Conservation (phyloP, 1,140 invertebrate species). For the Nomia melanderi region DNA sequence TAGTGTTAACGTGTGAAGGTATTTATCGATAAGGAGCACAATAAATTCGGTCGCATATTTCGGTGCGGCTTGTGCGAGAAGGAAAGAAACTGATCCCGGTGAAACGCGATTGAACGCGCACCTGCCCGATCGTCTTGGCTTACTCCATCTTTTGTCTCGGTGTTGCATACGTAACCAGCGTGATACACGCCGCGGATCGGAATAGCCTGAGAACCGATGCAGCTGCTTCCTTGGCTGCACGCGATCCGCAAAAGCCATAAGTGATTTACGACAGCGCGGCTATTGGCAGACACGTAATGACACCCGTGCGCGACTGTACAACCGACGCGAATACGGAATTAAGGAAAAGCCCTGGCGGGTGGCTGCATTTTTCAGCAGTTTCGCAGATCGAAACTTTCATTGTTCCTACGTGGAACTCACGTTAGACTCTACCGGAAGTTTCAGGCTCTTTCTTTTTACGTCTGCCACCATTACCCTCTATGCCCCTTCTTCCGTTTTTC, state of each 20-base stretch:
- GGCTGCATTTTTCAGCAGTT: constrained; percentile 59
- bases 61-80: neutral
- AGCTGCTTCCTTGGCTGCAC: constrained; percentile 60
- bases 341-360: constrained; percentile 28
- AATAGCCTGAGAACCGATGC: constrained; percentile 65
- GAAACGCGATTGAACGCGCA: constrained; percentile 19
- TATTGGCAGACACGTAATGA: constrained; percentile 63
- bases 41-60: too few species aligned
- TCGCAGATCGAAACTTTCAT: constrained; percentile 60
- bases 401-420: constrained; percentile 45
- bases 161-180: constrained; percentile 21
- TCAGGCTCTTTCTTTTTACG: constrained; percentile 22
- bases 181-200: constrained; percentile 4
- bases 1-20: too few species aligned
- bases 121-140: constrained; percentile 29
- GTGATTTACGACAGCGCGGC: constrained; percentile 62
- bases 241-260: constrained; percentile 64
- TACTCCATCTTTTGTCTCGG: constrained; percentile 15
- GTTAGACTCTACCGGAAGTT: constrained; percentile 27
- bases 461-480: too few species aligned
- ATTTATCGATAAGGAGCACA: too few species aligned
- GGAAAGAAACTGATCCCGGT: neutral
- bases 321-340: constrained; percentile 59
- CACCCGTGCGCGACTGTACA: constrained; percentile 44
- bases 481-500: neutral